Evolutionary conservation across 2,113 vertebrate species (phyloP).

Genomic region (Bubo scandiacus): DNA sequence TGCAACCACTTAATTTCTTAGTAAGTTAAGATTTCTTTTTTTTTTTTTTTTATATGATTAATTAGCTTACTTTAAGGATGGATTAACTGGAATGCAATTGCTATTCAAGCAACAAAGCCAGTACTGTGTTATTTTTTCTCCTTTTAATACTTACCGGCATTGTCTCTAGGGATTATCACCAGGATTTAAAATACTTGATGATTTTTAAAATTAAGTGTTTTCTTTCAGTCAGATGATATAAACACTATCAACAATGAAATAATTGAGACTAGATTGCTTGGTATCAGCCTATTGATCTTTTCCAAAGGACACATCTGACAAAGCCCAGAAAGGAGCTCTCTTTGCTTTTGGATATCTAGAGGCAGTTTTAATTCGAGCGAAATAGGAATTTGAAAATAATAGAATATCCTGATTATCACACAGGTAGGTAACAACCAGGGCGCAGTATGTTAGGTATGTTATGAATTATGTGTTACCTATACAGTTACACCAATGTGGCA

Average conservation of each 20-base stretch:
- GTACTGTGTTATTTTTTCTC: neutral
- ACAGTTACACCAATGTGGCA: neutral
- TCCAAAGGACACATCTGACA: neutral
- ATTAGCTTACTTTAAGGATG: neutral
- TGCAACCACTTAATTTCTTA: slow-evolving; percentile 66
- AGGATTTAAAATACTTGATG: neutral
- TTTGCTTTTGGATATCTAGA: neutral
- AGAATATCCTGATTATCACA: neutral
- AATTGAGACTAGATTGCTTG: neutral
- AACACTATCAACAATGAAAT: neutral
- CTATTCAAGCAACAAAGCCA: neutral
- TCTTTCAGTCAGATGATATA: neutral
- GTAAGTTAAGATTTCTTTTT: slow-evolving; percentile 14
- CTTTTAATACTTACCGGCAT: neutral
- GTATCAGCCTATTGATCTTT: neutral
- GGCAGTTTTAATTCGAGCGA: neutral
- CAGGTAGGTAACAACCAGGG: neutral
- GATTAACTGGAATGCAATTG: neutral
- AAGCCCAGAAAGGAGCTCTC: neutral
- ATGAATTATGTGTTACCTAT: neutral
- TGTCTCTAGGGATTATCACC: neutral
- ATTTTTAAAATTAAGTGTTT: neutral
- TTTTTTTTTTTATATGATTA: neutral
- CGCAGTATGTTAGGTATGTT: neutral
- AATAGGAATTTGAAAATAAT: neutral